phyloP scores from a whole-genome alignment of 1,140 invertebrate genomes.

The Drosophila sechellia region DNA sequence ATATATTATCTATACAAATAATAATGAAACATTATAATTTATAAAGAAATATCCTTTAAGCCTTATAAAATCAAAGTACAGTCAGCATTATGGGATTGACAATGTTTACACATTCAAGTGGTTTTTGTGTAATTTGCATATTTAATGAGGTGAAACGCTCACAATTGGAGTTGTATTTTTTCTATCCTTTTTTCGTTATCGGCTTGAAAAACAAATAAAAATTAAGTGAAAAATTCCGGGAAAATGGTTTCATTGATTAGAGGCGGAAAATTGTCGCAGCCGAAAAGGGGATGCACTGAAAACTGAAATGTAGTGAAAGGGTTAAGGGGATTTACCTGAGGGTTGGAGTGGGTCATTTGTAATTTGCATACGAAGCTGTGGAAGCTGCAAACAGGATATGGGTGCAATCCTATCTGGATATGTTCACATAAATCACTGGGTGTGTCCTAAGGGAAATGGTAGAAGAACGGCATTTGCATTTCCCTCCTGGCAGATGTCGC shows the following conservation, averaged over 20 bases:
- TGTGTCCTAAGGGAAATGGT: neutral
- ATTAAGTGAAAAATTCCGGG: conserved; percentile 71
- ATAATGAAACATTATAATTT: too few species aligned
- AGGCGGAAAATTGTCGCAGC: conserved; percentile 45
- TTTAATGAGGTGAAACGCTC: conserved; percentile 64
- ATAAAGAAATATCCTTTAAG: neutral
- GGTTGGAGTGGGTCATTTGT: conserved; percentile 52
- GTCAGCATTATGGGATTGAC: conserved; percentile 10
- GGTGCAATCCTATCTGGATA: conserved; percentile 10
- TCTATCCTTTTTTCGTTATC: conserved; percentile 58
- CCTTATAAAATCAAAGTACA: conserved; percentile 1
- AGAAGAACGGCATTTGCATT: conserved; percentile 47
- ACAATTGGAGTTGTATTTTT: conserved; percentile 37
- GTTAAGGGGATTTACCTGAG: conserved; percentile 49
- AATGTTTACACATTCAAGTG: conserved; percentile 80
- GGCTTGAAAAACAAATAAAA: conserved; percentile 75
- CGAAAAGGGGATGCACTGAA: conserved; percentile 21
- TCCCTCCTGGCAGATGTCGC: conserved; percentile 45
- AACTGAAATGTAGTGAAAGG: conserved; percentile 31
- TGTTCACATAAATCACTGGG: conserved; percentile 60
- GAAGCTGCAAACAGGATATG: conserved; percentile 53
- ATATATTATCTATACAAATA: too few species aligned
- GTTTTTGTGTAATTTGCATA: conserved; percentile 76
- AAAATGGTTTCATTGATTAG: conserved; percentile 70
- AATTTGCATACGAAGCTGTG: conserved; percentile 65